Evolutionary conservation across 2,797 vertebrate species (phyloP).

Genomic region (Simalia tracyae): DNA sequence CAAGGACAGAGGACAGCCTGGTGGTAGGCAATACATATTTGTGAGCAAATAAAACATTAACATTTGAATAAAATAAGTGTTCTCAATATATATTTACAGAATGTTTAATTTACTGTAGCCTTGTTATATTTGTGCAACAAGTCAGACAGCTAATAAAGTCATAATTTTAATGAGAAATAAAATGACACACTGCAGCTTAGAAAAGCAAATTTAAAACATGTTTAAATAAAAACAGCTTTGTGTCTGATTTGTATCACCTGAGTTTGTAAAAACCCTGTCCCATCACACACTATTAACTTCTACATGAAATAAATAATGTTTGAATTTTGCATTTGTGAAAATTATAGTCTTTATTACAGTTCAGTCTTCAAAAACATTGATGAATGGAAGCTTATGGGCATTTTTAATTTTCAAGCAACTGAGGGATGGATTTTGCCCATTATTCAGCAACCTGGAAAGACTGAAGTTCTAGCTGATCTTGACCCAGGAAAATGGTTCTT

Average conservation of each 20-base stretch:
- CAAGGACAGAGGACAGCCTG: conserved; percentile 5
- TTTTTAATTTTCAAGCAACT: neutral
- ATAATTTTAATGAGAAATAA: conserved; percentile 13
- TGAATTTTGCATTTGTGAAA: neutral
- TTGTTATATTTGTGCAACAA: neutral
- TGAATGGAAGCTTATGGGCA: neutral
- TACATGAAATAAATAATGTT: neutral
- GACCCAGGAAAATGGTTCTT: neutral
- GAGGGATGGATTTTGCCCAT: neutral
- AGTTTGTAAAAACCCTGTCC: neutral
- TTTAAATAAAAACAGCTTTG: neutral
- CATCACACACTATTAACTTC: neutral
- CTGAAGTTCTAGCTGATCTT: neutral
- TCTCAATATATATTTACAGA: neutral
- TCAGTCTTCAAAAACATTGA: neutral
- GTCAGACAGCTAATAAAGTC: conserved; percentile 1
- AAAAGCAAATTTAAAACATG: conserved; percentile 11
- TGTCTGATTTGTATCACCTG: neutral
- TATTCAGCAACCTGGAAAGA: neutral
- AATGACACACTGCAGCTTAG: conserved; percentile 5
- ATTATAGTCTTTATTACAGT: neutral
- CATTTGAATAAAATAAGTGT: neutral
- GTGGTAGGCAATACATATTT: neutral
- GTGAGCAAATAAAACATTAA: neutral
- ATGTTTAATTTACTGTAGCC: conserved; percentile 4